phyloP scores from a whole-genome alignment of 2,797 vertebrate genomes.

The Anomalospiza imberbis region DNA sequence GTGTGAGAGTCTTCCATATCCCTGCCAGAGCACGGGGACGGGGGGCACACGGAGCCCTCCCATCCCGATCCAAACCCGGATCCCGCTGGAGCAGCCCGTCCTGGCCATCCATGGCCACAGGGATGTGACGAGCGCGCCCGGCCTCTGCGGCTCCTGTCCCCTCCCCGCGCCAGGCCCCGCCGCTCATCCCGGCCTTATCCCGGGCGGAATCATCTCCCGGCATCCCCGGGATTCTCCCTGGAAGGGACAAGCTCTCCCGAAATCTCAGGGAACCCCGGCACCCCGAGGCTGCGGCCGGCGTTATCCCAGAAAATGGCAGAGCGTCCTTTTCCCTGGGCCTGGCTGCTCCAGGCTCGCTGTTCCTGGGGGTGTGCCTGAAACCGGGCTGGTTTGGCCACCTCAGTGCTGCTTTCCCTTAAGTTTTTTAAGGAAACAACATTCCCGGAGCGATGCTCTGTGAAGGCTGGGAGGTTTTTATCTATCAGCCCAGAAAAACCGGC shows the following conservation, averaged over 20 bases:
- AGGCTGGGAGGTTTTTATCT: not conserved
- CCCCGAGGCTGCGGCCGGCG: not conserved
- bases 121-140: not conserved
- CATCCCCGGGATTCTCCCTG: not conserved
- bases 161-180: not conserved
- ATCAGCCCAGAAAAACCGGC: not conserved
- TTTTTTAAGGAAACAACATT: not conserved
- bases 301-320: not conserved
- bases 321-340: not conserved
- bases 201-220: not conserved
- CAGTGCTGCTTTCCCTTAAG: rapidly evolving
- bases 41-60: not conserved
- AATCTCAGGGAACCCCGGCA: not conserved
- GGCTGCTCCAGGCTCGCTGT: too few species aligned
- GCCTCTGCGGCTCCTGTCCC: not conserved
- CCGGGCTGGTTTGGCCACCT: not conserved
- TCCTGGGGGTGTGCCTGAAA: not conserved
- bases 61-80: not conserved
- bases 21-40: not conserved
- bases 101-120: not conserved
- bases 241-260: not conserved
- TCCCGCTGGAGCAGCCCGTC: not conserved
- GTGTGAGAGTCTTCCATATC: not conserved
- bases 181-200: not conserved
- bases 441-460: rapidly evolving